A percentile compares a stretch with the other conserved stretches of the same genome.
Evolutionary conservation across 1,140 invertebrate species (phyloP).

Genomic region (Rhagoletis pomonella): DNA sequence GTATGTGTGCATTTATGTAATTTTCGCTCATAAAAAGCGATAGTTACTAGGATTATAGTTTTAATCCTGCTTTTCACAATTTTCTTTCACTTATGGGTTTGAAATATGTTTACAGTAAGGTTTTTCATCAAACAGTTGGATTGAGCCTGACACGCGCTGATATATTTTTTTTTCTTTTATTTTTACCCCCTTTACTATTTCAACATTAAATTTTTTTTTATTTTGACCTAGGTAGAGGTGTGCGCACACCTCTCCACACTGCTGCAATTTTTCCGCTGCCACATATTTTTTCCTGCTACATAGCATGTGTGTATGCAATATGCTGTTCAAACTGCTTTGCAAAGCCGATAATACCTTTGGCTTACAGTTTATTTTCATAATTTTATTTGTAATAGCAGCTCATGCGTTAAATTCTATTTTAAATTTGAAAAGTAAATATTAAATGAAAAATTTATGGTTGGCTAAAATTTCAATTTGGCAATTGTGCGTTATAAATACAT

Average conservation of each 20-base stretch:
- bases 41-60: constrained; percentile 39
- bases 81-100: neutral
- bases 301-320: too few species aligned
- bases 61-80: constrained; percentile 45
- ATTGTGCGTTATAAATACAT: neutral
- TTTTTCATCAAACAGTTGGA: neutral
- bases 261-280: neutral
- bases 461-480: neutral
- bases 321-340: neutral
- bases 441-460: constrained; percentile 14
- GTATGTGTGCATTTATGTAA: neutral
- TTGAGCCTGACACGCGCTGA: neutral
- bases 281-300: neutral
- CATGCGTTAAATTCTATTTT: constrained; percentile 8
- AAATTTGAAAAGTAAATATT: neutral
- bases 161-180: neutral
- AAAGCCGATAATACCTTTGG: constrained; percentile 17
- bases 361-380: constrained; percentile 33
- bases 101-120: constrained; percentile 1
- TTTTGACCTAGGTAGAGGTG: neutral
- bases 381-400: constrained; percentile 25
- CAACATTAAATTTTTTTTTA: neutral
- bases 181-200: constrained; percentile 23
- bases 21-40: neutral
- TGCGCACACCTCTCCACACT: neutral